Conservation (phyloP, 2,888 invertebrate species). For the Clanis bilineata region DNA sequence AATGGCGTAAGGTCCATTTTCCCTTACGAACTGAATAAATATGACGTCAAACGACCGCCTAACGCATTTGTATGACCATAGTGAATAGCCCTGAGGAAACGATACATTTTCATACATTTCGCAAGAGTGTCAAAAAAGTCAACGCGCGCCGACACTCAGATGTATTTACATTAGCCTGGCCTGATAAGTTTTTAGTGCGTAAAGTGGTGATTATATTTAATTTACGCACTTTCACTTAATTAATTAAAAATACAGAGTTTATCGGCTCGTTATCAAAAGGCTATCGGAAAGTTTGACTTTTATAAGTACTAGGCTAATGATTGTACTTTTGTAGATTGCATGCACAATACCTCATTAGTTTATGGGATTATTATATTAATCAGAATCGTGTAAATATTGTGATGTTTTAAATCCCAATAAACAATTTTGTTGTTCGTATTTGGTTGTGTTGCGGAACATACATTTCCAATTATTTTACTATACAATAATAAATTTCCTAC, state of each 20-base stretch:
- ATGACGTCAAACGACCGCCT: too few species aligned
- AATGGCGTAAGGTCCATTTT: too few species aligned
- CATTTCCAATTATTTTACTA: too few species aligned
- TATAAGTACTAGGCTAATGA: conserved; percentile 28
- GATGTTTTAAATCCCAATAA: not conserved
- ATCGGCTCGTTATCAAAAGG: conserved; percentile 36
- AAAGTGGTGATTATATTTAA: conserved; percentile 1
- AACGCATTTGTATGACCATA: too few species aligned
- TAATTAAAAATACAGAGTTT: conserved; percentile 15
- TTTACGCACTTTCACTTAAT: conserved; percentile 16
- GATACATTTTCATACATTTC: too few species aligned
- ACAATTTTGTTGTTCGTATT: not conserved
- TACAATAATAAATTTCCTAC: too few species aligned
- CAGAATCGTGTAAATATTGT: not conserved
- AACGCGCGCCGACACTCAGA: not conserved
- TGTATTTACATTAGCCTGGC: not conserved
- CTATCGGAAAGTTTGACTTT: conserved; percentile 58
- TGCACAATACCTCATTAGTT: conserved; percentile 12
- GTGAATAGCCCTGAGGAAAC: too few species aligned
- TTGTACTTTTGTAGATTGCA: conserved; percentile 27
- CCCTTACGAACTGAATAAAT: too few species aligned
- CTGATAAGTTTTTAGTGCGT: not conserved
- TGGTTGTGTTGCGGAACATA: not conserved
- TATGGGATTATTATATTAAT: not conserved
- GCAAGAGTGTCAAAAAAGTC: not conserved